Evolutionary conservation across 2,888 invertebrate genomes (phyloP), one percentile per base, ranked within the genome.

Genomic region (Conchocele bisecta): DNA sequence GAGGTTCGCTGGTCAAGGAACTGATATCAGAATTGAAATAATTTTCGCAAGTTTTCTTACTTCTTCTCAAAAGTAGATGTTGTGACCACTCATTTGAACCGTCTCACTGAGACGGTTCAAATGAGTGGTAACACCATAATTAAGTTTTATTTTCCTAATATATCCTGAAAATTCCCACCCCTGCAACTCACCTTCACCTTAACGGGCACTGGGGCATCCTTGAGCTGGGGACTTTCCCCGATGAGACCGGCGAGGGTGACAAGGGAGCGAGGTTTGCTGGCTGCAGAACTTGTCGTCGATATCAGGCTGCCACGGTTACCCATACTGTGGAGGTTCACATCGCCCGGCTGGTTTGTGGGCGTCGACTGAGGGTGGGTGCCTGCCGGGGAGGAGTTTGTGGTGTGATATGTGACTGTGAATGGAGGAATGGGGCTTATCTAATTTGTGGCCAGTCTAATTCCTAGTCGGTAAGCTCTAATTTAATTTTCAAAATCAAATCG

Each of bases 211-310:
- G 53, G 37, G 92, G 93, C 88, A 92, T 88, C 88, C 72, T 84
- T 86, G 28, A 69, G 63, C 1, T 74, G 67, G 24, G 81, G 80
- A 51, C 67, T 75, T 29, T 89, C 90, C 9, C 80, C 80, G 28
- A 95, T 93, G 28, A 97, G 92, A n/a, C 96, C 97, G 0, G 96
- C 95, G 53, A 98, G 92, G 58, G 95, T 96, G 0, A 95, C 96
- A 17, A 97, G 95, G 7, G 89, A 88, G 0, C 96, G 95, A 0
- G 97, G 97, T 89, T 98, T 98, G 60, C 96, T 96, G 53, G 91
- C 90, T 46, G 76, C 76, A 2, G 92, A 91, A 57, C 91, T 92
- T 5, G 91, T 88, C 39, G 95, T 95, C 0, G 96, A 95, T 1
- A 95, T 95, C 58, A 96, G 91, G 79, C 96, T 96, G 44, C 96